Base-by-base conservation (phyloP, 2,888 invertebrate species). In the Lissonota sp. region DNA sequence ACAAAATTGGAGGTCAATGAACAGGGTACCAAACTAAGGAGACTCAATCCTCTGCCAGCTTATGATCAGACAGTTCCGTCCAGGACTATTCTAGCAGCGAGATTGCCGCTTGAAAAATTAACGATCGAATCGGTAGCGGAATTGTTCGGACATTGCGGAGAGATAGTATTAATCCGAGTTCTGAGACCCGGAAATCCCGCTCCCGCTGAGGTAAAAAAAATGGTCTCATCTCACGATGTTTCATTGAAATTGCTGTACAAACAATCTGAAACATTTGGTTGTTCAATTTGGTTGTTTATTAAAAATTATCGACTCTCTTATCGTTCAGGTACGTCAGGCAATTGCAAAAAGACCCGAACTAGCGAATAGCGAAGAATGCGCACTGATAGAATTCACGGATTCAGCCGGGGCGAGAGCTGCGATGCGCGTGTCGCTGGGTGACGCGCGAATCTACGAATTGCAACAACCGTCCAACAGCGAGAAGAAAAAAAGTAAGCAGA, bases 11-110 rank as follows among this genome's bases (percentile, higher is more conserved):
- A 98, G 93, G 96, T 99, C 66, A 99, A 99, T 92, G 97, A 97
- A 81, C 95, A 96, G 80, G 98, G 97, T 37, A 98, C 98, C 0
- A 99, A 99, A 92, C 94, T 99, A 63, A 94, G 98, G 12, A 95
- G 99, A 71, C 93, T 96, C 55, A 97, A 97, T 16, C 96, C 98
- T 0, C 93, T 99, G 85, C 98, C 98, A 3, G 95, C 96, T 72
- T 97, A 97, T 92, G 98, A 98, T 88, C 98, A 98, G 93, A 98
- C 98, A 0, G 97, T 98, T 64, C 97, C 98, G 0, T 98, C 98
- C 0, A 94, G 98, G 86, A 98, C 98, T 0, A 96, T 99, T 16
- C 96, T 99, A 46, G 98, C 97, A 0, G 96, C 97, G 37, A 95
- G 96, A 91, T 95, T 98, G 93, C 97, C 98, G 0, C 94, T 96